Percentiles rank a stretch among this genome's conserved stretches.
Evolutionary conservation across 2,113 vertebrate species (phyloP).

Genomic region (Colossoma macropomum): DNA sequence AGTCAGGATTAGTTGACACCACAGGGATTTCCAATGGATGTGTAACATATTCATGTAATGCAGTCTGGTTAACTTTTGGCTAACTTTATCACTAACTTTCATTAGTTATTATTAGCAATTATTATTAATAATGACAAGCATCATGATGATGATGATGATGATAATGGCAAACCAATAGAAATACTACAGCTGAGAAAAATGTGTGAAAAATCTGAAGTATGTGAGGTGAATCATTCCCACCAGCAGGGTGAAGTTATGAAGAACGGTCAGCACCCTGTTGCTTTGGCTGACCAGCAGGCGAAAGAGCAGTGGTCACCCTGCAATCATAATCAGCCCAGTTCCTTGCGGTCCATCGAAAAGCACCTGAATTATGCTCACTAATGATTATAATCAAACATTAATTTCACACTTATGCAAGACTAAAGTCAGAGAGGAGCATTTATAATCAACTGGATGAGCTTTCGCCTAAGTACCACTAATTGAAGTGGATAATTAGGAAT

Average conservation of each 20-base stretch:
- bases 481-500: slow-evolving; percentile 38
- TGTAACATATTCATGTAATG: too few species aligned
- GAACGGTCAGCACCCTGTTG: neutral
- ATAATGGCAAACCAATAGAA: neutral
- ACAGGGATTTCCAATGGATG: too few species aligned
- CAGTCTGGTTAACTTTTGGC: too few species aligned
- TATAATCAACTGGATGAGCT: slow-evolving; percentile 20
- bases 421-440: slow-evolving; percentile 22
- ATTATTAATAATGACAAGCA: too few species aligned
- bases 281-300: neutral
- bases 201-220: neutral
- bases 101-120: too few species aligned
- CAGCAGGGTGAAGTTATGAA: neutral
- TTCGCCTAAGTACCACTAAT: neutral
- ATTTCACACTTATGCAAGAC: neutral
- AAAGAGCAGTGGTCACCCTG: neutral
- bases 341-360: neutral
- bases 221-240: neutral
- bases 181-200: neutral
- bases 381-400: slow-evolving; percentile 2
- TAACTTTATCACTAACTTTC: too few species aligned
- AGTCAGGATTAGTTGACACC: too few species aligned
- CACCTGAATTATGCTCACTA: neutral
- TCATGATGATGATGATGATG: too few species aligned
- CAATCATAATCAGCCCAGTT: neutral